Conservation (phyloP, 2,113 vertebrate species). For the Meleagris gallopavo region DNA sequence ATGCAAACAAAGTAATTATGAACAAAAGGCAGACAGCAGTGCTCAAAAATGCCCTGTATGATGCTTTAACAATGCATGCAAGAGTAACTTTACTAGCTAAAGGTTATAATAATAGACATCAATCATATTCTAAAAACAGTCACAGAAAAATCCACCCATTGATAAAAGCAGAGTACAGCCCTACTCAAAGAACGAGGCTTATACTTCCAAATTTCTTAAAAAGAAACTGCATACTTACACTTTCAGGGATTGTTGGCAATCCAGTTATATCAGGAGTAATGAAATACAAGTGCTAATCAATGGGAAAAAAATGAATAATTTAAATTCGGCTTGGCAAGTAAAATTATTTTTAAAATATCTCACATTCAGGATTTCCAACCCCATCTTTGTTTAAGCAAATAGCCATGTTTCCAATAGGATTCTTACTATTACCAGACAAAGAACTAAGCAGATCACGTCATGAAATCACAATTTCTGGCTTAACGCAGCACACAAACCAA, state of each 20-base stretch:
- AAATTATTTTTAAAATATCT: background rate
- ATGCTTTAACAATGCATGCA: background rate
- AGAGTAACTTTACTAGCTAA: background rate
- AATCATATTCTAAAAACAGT: background rate
- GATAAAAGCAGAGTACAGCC: conserved; percentile 4
- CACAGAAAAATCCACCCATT: background rate
- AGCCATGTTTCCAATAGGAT: background rate
- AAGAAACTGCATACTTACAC: conserved; percentile 84
- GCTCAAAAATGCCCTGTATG: background rate
- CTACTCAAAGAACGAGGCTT: background rate
- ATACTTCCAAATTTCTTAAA: background rate
- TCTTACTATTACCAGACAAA: conserved; percentile 13
- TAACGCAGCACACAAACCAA: conserved; percentile 12
- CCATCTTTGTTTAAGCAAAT: conserved; percentile 26
- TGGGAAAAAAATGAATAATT: conserved; percentile 46
- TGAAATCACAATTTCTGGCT: conserved; percentile 15
- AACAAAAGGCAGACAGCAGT: background rate
- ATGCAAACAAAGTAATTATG: background rate
- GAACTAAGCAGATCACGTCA: conserved; percentile 22
- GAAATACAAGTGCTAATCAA: conserved; percentile 92
- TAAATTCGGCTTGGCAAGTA: background rate
- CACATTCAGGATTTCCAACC: conserved; percentile 3
- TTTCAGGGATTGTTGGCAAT: conserved; percentile 98
- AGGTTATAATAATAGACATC: conserved; percentile 24
- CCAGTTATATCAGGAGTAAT: conserved; percentile 94